Conservation (phyloP, 2,797 vertebrate species). For the Eleutherodactylus coqui region DNA sequence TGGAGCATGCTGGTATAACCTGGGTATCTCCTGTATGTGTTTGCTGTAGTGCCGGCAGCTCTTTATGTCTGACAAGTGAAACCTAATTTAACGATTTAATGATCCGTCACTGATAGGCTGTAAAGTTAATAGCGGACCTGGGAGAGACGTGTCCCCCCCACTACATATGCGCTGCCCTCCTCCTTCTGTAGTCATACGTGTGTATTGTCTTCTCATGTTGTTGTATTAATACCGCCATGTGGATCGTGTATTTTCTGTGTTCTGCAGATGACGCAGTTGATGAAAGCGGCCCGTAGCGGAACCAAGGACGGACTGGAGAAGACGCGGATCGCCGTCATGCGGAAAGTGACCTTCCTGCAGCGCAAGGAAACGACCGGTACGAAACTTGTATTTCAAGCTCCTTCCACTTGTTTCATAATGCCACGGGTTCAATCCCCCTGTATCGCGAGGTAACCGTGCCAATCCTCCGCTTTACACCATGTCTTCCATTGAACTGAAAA, state of each 20-base stretch:
- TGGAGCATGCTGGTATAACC: not conserved
- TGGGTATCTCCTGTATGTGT: not conserved
- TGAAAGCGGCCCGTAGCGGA: constrained; percentile 88
- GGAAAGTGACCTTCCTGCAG: constrained; percentile 87
- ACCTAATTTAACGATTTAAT: constrained; percentile 48
- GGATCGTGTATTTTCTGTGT: not conserved
- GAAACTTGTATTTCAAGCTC: rapidly evolving
- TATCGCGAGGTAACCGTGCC: no score
- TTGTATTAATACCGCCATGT: not conserved
- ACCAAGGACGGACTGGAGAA: constrained; percentile 89
- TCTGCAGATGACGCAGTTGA: constrained; percentile 87
- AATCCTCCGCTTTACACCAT: no score
- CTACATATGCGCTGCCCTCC: not conserved
- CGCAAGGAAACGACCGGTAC: constrained; percentile 84
- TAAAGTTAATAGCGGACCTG: constrained; percentile 23
- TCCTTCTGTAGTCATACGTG: not conserved
- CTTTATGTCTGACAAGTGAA: constrained; percentile 43
- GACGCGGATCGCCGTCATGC: constrained; percentile 87
- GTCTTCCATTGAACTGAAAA: no score
- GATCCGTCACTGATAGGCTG: constrained; percentile 25
- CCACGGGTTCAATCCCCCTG: no score
- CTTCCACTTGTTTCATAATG: not conserved
- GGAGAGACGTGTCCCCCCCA: not conserved
- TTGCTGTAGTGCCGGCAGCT: not conserved
- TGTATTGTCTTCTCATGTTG: not conserved